Evolutionary conservation across 2,888 invertebrate species (phyloP).

Genomic region (Osmoderma eremita): DNA sequence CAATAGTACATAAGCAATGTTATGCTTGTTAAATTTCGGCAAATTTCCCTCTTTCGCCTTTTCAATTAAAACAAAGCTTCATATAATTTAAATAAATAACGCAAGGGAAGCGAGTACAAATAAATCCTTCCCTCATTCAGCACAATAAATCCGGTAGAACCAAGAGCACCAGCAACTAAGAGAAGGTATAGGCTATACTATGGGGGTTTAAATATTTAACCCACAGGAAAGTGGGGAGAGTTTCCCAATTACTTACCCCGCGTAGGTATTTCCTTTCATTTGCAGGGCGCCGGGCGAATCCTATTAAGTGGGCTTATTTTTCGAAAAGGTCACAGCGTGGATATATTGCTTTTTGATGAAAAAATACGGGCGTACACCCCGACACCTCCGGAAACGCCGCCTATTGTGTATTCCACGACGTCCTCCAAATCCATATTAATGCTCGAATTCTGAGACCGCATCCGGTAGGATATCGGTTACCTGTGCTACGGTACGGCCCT

Average conservation of each 20-base stretch:
- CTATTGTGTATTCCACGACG: constrained; percentile 31
- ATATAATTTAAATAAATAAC: constrained; percentile 29
- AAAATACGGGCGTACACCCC: constrained; percentile 15
- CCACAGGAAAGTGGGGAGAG: background rate
- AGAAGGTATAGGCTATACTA: background rate
- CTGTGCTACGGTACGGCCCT: background rate
- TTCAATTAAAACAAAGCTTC: constrained; percentile 1
- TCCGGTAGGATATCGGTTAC: constrained; percentile 5
- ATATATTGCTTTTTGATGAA: constrained; percentile 37
- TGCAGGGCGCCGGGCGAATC: constrained; percentile 10
- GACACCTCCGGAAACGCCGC: background rate
- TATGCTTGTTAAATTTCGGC: too few species aligned
- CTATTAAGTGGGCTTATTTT: constrained; percentile 31
- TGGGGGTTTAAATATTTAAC: constrained; percentile 33
- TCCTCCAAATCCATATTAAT: constrained; percentile 34
- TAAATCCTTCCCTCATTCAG: constrained; percentile 18
- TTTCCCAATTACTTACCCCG: constrained; percentile 27
- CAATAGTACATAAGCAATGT: too few species aligned
- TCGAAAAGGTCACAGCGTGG: constrained; percentile 20
- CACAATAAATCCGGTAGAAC: constrained; percentile 18
- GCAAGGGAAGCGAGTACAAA: constrained; percentile 14
- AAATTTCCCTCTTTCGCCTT: background rate
- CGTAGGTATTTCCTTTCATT: constrained; percentile 25
- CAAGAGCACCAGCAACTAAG: background rate
- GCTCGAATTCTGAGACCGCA: constrained; percentile 28